Evolutionary conservation across 2,113 vertebrate genomes (phyloP).

Genomic region (Salvelinus sp.): DNA sequence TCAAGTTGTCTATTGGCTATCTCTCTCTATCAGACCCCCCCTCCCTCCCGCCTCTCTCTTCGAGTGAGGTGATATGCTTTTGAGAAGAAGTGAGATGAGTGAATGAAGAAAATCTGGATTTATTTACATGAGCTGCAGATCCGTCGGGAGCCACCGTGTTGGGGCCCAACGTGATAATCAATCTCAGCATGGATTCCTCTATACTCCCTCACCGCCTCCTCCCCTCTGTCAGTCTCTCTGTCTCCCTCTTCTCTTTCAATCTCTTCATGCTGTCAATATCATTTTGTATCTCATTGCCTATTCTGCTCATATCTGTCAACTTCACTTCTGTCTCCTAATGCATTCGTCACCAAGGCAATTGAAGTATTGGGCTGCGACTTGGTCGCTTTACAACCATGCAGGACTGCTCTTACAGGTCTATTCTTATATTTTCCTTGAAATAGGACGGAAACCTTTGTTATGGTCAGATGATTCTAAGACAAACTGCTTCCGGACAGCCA

Average conservation of each 20-base stretch:
- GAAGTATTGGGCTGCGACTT: background rate
- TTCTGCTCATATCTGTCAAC: background rate
- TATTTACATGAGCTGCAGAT: slow-evolving; percentile 16
- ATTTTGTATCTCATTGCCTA: background rate
- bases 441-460: too few relatives aligned
- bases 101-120: background rate
- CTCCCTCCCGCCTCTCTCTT: background rate
- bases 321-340: background rate
- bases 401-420: too few relatives aligned
- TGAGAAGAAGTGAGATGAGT: background rate
- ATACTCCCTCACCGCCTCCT: background rate
- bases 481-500: too few relatives aligned
- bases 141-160: background rate
- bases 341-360: background rate
- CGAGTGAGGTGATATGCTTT: background rate
- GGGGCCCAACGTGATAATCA: background rate
- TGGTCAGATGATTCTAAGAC: too few relatives aligned
- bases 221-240: background rate
- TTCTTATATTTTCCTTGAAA: too few relatives aligned
- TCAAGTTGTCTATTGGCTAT: slow-evolving; percentile 6
- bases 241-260: background rate
- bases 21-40: background rate
- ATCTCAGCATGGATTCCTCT: background rate
- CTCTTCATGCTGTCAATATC: background rate
- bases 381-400: background rate